Evolutionary conservation across 2,888 invertebrate genomes (phyloP).

Genomic region (Schizaphis graminum): DNA sequence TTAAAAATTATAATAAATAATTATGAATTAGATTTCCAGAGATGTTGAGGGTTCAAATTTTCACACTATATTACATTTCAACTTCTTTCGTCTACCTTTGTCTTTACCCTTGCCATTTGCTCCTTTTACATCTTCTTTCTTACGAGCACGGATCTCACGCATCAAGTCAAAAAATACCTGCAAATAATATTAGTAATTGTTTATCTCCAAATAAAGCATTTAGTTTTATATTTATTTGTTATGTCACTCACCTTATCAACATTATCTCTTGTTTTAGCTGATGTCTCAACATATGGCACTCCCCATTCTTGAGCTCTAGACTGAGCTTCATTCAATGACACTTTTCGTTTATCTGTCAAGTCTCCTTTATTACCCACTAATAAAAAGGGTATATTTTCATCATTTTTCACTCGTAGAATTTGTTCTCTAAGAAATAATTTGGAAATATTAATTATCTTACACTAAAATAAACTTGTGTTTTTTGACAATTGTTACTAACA

Average conservation of each 20-base stretch:
- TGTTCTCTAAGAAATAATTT: conserved; percentile 82
- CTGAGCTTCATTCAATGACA: conserved; percentile 89
- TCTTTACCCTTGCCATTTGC: conserved; percentile 91
- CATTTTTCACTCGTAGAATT: conserved; percentile 97
- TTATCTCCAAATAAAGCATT: not conserved
- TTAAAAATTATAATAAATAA: conserved; percentile 44
- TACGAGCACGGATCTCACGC: conserved; percentile 97
- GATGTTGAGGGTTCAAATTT: conserved; percentile 68
- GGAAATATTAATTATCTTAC: not conserved
- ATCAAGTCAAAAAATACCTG: conserved; percentile 99
- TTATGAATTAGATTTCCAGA: conserved; percentile 12
- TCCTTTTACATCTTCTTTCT: conserved; percentile 92
- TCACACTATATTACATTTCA: conserved; percentile 93
- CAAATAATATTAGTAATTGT: conserved; percentile 68
- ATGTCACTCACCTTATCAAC: conserved; percentile 89
- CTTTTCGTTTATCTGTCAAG: conserved; percentile 93
- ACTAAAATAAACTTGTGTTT: not conserved
- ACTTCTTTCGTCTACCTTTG: conserved; percentile 89
- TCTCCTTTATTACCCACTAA: conserved; percentile 99
- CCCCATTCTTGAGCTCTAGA: conserved; percentile 93
- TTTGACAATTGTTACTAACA: not conserved
- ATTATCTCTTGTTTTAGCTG: conserved; percentile 97
- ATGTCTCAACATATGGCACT: conserved; percentile 99
- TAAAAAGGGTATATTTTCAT: conserved; percentile 98
- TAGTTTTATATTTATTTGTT: not conserved